Percentiles rank a stretch among this genome's conserved stretches.
phyloP scores from a whole-genome alignment of 2,888 invertebrate genomes.

The Drosophila nigritarsus region DNA sequence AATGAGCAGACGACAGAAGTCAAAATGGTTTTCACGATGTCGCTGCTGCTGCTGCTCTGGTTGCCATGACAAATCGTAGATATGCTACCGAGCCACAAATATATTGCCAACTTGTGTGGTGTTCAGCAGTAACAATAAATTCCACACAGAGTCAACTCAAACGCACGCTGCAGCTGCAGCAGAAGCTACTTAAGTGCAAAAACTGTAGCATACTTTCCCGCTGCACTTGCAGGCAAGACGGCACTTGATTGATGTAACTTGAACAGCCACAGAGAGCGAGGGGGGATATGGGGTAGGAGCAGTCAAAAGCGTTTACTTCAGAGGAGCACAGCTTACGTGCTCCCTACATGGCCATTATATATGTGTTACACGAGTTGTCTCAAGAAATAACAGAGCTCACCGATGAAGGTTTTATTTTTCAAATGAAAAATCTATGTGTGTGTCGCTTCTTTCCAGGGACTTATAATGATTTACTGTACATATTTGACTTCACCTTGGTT shows the following conservation, averaged over 20 bases:
- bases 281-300: not conserved
- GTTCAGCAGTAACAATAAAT: slow-evolving; percentile 46
- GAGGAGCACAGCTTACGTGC: slow-evolving; percentile 40
- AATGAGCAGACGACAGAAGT: slow-evolving; percentile 65
- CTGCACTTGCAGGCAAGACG: slow-evolving; percentile 61
- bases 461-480: slow-evolving; percentile 33
- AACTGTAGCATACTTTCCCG: slow-evolving; percentile 70
- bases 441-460: slow-evolving; percentile 26
- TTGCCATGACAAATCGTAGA: slow-evolving; percentile 67
- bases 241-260: slow-evolving; percentile 70
- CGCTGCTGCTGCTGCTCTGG: slow-evolving; percentile 38
- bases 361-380: slow-evolving; percentile 47
- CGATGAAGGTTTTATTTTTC: slow-evolving; percentile 38
- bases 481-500: slow-evolving; percentile 22
- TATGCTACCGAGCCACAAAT: slow-evolving; percentile 49
- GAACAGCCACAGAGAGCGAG: not conserved
- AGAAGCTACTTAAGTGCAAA: slow-evolving; percentile 60
- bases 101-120: slow-evolving; percentile 61
- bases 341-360: slow-evolving; percentile 66
- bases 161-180: slow-evolving; percentile 25
- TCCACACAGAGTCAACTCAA: slow-evolving; percentile 22
- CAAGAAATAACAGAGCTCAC: slow-evolving; percentile 31
- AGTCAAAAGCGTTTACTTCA: slow-evolving; percentile 25
- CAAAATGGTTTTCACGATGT: slow-evolving; percentile 19
- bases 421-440: slow-evolving; percentile 28